phyloP scores from a whole-genome alignment of 1,140 invertebrate genomes.

The Triops longicaudatus region DNA sequence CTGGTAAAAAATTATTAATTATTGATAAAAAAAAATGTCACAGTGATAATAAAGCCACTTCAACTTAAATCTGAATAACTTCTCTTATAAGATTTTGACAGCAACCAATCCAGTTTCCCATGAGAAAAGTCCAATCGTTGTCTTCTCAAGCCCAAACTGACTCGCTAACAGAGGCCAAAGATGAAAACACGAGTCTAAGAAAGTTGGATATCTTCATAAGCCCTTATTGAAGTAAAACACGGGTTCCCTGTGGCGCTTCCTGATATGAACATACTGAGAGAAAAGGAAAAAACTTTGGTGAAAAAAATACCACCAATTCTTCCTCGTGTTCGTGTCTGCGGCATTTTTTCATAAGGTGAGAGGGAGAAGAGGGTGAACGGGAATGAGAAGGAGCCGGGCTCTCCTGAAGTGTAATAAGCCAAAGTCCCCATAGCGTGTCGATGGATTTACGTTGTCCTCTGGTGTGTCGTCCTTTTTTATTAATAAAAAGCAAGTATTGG shows the following conservation, averaged over 20 bases:
- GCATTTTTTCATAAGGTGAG: no score
- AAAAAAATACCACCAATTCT: no score
- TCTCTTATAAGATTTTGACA: no score
- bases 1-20: no score
- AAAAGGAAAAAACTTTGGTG: background rate
- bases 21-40: no score
- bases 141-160: background rate
- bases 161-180: background rate
- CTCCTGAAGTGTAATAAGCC: no score
- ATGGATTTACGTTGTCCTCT: constrained; percentile 6
- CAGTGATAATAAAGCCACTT: no score
- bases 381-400: no score
- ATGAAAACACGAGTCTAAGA: background rate
- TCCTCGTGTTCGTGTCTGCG: no score
- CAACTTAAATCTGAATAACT: no score
- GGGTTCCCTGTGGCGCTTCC: background rate
- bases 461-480: background rate
- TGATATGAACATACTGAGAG: background rate
- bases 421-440: background rate
- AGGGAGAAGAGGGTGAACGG: no score
- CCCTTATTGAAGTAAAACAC: background rate
- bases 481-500: background rate
- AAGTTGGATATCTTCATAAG: constrained; percentile 5
- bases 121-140: background rate
- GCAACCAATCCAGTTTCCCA: background rate